Percentiles rank a stretch among this genome's conserved stretches.
These are phyloP conservation scores for Zaprionus africanus DNA, from an alignment of 1,140 invertebrate species.

Conservation along the genomic window DNA sequence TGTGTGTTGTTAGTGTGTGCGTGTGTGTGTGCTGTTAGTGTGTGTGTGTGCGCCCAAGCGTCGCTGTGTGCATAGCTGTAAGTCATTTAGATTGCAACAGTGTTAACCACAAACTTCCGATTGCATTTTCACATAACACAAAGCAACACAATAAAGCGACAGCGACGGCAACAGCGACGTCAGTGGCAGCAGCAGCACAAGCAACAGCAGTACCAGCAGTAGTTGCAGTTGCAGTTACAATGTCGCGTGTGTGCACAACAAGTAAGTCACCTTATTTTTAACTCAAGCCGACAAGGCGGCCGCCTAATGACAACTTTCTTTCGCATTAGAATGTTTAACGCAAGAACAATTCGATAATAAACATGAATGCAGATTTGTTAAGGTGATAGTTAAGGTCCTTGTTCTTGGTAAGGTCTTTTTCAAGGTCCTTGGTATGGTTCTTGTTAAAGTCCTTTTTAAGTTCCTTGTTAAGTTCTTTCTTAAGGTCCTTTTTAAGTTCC, in stretches of 20 bases:
- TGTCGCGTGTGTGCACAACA: constrained; percentile 1
- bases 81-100: constrained; percentile 71
- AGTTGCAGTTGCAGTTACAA: constrained; percentile 10
- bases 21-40: background rate
- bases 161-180: background rate
- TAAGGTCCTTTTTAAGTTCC: no score
- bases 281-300: background rate
- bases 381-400: no score
- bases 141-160: constrained; percentile 9
- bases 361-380: background rate
- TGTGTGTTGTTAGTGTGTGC: background rate
- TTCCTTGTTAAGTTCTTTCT: no score
- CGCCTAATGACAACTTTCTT: background rate
- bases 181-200: background rate
- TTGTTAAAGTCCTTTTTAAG: no score
- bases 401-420: no score
- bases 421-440: no score
- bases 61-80: constrained; percentile 43
- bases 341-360: background rate
- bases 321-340: background rate
- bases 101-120: constrained; percentile 69
- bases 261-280: background rate
- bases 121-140: constrained; percentile 57
- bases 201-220: background rate
- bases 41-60: constrained; percentile 9